Conservation (phyloP, 2,113 vertebrate species). For the Protomyctophum bolini region DNA sequence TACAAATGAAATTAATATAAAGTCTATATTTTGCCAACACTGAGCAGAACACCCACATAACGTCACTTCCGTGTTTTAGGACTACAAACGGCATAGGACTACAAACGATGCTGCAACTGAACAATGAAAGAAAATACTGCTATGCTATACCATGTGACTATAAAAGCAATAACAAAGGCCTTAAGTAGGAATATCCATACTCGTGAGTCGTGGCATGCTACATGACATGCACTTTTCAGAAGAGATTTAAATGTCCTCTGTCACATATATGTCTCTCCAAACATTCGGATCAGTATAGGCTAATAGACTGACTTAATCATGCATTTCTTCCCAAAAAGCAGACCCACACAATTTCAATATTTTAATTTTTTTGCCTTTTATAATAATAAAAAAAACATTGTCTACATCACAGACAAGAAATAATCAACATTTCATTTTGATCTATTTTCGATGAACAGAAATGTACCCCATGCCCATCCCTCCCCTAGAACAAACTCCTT, state of each 20-base stretch:
- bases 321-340: slow-evolving; percentile 23
- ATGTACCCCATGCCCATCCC: slow-evolving; percentile 70
- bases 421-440: slow-evolving; percentile 79
- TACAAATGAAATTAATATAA: too few relatives aligned
- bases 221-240: too few relatives aligned
- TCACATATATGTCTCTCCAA: slow-evolving; percentile 53
- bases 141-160: too few relatives aligned
- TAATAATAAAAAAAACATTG: slow-evolving; percentile 72
- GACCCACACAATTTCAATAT: slow-evolving; percentile 36
- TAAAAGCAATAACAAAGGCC: too few relatives aligned
- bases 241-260: slow-evolving; percentile 62
- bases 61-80: too few relatives aligned
- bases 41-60: too few relatives aligned
- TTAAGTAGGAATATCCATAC: too few relatives aligned
- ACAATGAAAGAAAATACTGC: too few relatives aligned
- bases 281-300: slow-evolving; percentile 38
- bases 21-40: too few relatives aligned
- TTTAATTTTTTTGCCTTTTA: slow-evolving; percentile 70
- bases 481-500: slow-evolving; percentile 65
- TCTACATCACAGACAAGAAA: slow-evolving; percentile 84
- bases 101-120: too few relatives aligned
- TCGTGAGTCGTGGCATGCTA: too few relatives aligned
- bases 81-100: too few relatives aligned
- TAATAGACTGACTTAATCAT: slow-evolving; percentile 48
- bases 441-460: slow-evolving; percentile 69